phyloP scores from a whole-genome alignment of 2,888 invertebrate species.

The Hemicrepidius hirtus region DNA sequence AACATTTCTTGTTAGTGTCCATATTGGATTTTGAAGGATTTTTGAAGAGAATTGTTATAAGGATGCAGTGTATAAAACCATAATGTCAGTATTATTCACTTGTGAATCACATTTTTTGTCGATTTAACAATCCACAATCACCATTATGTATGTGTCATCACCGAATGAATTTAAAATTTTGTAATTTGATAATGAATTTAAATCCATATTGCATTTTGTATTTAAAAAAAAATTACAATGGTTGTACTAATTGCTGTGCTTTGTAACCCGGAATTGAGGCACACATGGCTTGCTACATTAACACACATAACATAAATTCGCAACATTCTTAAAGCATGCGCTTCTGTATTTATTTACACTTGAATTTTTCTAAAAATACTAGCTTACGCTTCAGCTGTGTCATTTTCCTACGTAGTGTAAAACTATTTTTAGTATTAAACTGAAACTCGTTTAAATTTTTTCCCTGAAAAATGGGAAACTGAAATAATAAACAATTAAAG shows the following conservation, averaged over 20 bases:
- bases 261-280: slow-evolving; percentile 15
- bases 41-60: slow-evolving; percentile 36
- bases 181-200: neutral
- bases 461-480: neutral
- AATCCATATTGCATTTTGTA: slow-evolving; percentile 32
- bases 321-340: slow-evolving; percentile 33
- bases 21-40: slow-evolving; percentile 1
- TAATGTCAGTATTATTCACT: slow-evolving; percentile 28
- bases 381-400: slow-evolving; percentile 38
- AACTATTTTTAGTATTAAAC: slow-evolving; percentile 13
- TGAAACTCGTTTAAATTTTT: neutral
- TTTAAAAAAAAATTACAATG: slow-evolving; percentile 25
- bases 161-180: slow-evolving; percentile 8
- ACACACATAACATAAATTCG: slow-evolving; percentile 26
- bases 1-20: neutral
- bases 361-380: slow-evolving; percentile 43
- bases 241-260: slow-evolving; percentile 52
- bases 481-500: neutral
- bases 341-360: slow-evolving; percentile 39
- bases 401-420: slow-evolving; percentile 10
- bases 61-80: slow-evolving; percentile 43
- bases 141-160: slow-evolving; percentile 19
- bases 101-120: slow-evolving; percentile 32
- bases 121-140: slow-evolving; percentile 26
- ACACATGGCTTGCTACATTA: slow-evolving; percentile 29